Percentiles rank a stretch among this genome's conserved stretches.
Evolutionary conservation across 2,888 invertebrate genomes (phyloP).

Genomic region (Fissipunctia ypsillon): DNA sequence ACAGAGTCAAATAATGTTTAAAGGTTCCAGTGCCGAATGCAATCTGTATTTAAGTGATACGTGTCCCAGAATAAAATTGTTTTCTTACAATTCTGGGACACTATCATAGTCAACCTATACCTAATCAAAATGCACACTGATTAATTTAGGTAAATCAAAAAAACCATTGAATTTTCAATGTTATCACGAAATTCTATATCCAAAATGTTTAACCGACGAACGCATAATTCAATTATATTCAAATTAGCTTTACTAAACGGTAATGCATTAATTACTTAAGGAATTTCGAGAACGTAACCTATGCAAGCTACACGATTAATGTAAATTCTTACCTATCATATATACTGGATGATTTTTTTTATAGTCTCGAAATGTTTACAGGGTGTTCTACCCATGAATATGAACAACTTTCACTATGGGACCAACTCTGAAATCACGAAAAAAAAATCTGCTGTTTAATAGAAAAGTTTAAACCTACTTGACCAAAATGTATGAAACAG

Average conservation of each 20-base stretch:
- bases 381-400: too few relatives aligned
- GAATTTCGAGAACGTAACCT: constrained; percentile 39
- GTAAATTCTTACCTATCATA: neutral
- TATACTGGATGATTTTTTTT: too few relatives aligned
- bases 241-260: constrained; percentile 34
- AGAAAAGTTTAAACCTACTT: too few relatives aligned
- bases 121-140: neutral
- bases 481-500: too few relatives aligned
- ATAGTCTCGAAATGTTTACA: too few relatives aligned
- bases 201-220: neutral
- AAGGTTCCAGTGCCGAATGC: neutral
- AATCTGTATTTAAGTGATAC: neutral
- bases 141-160: neutral
- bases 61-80: neutral
- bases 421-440: too few relatives aligned
- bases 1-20: neutral
- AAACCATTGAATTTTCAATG: neutral
- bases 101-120: neutral
- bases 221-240: constrained; percentile 33
- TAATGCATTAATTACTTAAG: constrained; percentile 31
- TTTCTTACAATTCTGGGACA: neutral
- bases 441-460: too few relatives aligned
- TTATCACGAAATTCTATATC: neutral
- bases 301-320: constrained; percentile 22
- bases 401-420: too few relatives aligned